Base-by-base conservation (phyloP, 2,113 vertebrate genomes). In the Silurus glanis region DNA sequence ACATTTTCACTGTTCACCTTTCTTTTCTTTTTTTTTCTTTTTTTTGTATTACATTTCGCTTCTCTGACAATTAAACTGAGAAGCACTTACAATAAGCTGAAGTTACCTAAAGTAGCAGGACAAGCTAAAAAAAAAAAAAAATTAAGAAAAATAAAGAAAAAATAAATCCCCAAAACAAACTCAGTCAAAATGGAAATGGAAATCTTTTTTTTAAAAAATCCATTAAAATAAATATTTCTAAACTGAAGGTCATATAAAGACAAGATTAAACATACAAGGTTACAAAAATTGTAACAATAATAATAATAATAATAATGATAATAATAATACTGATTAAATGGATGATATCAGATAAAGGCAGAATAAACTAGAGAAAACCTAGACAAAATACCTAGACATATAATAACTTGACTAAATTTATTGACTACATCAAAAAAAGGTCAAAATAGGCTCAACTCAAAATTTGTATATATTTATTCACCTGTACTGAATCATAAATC, bases 1-100 rank as follows among this genome's bases (percentile, higher is more conserved):
- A 82, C 51, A 47, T 89, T 81, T 89, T 88, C 25, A 25, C 87
- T 71, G 86, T 88, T 84, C 47, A 78, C 64, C 71, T 66, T 62
- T 28, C 45, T 64, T 25, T n/a, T 47, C 3, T 37, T 66, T 62
- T 28, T 51, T 64, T 25, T n/a, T 47, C 64, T 64, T 66, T 62
- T 28, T 51, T 28, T 51, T n/a, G 25, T 55, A 78, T 85, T 47
- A 81, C 28, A n/a, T 47, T 85, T 49, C 13, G 75, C 16, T 76
- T 5, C 53, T 51, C 1, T 49, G 23, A 85, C 56, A 64, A 59
- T n/a, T 7, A 80, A 61, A 74, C 28, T 47, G 56, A 61, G 78
- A 10, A 13, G 9, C 17, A 19, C 14, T 28, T 25, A n/a, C 0
- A 9, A 10, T 75, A n/a, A 76, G 21, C 9, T 55, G 51, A 76